These are phyloP conservation scores for Theristicus caerulescens DNA, from an alignment of 2,113 vertebrate species.

Conservation along the genomic window DNA sequence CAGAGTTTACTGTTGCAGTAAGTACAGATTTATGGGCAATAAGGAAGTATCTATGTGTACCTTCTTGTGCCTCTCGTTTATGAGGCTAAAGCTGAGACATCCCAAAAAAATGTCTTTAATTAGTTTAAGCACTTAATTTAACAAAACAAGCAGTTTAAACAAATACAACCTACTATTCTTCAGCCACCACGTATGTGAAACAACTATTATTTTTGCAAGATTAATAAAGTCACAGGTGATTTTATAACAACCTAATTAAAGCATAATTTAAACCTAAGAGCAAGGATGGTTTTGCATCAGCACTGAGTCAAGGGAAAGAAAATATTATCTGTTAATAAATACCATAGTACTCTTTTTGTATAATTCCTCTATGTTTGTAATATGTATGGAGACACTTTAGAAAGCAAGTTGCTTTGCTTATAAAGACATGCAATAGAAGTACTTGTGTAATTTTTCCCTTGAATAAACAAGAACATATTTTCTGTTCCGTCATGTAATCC, in stretches of 20 bases:
- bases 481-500: background rate
- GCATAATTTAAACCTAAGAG: background rate
- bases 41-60: background rate
- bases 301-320: background rate
- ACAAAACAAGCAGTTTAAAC: background rate
- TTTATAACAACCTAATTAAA: background rate
- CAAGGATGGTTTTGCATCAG: background rate
- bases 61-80: background rate
- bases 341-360: background rate
- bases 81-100: background rate
- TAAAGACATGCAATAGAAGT: background rate
- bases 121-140: slow-evolving; percentile 19
- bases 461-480: background rate
- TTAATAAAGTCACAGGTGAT: slow-evolving; percentile 28
- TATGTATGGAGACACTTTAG: background rate
- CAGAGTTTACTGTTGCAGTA: slow-evolving; percentile 12
- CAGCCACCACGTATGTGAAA: background rate
- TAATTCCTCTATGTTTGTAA: background rate
- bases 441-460: background rate
- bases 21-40: slow-evolving; percentile 33
- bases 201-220: background rate
- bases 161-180: background rate
- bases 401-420: background rate
- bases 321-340: background rate
- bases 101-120: background rate